Conservation (phyloP, 1,140 invertebrate species). For the Drosophila paulistorum region DNA sequence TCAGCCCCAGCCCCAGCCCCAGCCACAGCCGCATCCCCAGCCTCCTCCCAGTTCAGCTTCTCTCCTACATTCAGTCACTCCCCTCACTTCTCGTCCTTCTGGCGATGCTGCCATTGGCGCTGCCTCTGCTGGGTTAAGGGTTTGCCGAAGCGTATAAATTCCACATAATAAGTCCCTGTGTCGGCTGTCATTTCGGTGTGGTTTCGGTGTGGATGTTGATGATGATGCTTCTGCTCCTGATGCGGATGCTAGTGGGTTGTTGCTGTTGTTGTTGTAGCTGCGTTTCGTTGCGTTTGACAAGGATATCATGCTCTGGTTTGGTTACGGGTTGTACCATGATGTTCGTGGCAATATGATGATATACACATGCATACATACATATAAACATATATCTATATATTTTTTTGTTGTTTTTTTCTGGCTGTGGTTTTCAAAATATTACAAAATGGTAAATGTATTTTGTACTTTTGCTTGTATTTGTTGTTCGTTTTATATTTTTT, state of each 20-base stretch:
- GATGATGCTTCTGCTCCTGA: constrained; percentile 28
- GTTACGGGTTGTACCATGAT: constrained; percentile 20
- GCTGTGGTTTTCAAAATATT: constrained; percentile 73
- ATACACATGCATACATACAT: not conserved
- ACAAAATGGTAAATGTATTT: constrained; percentile 70
- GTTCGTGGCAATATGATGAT: constrained; percentile 36
- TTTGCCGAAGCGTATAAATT: constrained; percentile 72
- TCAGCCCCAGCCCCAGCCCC: not conserved
- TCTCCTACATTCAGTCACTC: constrained; percentile 6
- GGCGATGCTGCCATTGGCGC: not conserved
- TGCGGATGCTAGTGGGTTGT: constrained; percentile 9
- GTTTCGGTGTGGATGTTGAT: constrained; percentile 49
- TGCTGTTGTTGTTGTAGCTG: constrained; percentile 35
- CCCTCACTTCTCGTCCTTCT: constrained; percentile 18
- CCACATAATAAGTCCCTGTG: constrained; percentile 69
- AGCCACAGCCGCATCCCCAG: not conserved
- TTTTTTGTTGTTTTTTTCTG: not conserved
- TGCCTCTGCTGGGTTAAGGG: constrained; percentile 25
- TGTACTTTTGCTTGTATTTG: constrained; percentile 12
- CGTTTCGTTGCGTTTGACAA: constrained; percentile 52
- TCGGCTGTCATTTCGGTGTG: constrained; percentile 52
- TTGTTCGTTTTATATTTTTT: constrained; percentile 13
- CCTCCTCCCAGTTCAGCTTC: not conserved
- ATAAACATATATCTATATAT: constrained; percentile 10
- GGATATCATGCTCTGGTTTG: constrained; percentile 60